Evolutionary conservation across 1,140 invertebrate genomes (phyloP).

Genomic region (Gryon sp.): DNA sequence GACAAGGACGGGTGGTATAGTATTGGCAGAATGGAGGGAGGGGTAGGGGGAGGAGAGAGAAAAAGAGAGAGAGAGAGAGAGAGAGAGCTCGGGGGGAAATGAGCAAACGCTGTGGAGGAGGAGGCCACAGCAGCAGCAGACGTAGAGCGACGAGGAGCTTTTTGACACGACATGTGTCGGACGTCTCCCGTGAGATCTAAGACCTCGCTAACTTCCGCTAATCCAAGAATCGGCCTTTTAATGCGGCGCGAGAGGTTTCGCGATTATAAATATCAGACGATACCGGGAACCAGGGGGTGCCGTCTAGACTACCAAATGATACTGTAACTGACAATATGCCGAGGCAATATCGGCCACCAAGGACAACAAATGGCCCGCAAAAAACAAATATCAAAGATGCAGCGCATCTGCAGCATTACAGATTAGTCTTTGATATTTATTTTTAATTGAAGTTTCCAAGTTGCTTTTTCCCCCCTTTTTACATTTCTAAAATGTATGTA

Average conservation of each 20-base stretch:
- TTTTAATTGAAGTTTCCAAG: no score
- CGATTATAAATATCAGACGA: slow-evolving; percentile 79
- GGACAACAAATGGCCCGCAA: slow-evolving; percentile 27
- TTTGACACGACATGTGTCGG: slow-evolving; percentile 68
- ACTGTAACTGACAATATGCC: slow-evolving; percentile 60
- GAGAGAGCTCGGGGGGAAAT: not conserved
- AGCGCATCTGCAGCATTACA: not conserved
- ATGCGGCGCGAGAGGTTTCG: slow-evolving; percentile 73
- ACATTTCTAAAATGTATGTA: no score
- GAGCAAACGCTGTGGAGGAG: no score
- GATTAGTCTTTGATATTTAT: no score
- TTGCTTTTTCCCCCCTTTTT: no score
- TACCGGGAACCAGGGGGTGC: slow-evolving; percentile 74
- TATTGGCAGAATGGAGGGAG: not conserved
- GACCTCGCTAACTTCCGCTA: slow-evolving; percentile 76
- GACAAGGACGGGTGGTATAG: slow-evolving; percentile 16
- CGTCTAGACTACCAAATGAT: slow-evolving; percentile 66
- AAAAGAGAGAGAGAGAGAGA: not conserved
- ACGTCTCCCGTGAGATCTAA: slow-evolving; percentile 75
- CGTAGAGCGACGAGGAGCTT: slow-evolving; percentile 42
- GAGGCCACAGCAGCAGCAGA: not conserved
- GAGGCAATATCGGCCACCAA: slow-evolving; percentile 52
- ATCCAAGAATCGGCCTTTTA: slow-evolving; percentile 79
- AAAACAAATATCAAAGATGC: not conserved
- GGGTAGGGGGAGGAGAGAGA: not conserved